Percentiles rank a stretch among this genome's conserved stretches.
phyloP scores from a whole-genome alignment of 1,140 invertebrate genomes.

The Papilio aristodemus region DNA sequence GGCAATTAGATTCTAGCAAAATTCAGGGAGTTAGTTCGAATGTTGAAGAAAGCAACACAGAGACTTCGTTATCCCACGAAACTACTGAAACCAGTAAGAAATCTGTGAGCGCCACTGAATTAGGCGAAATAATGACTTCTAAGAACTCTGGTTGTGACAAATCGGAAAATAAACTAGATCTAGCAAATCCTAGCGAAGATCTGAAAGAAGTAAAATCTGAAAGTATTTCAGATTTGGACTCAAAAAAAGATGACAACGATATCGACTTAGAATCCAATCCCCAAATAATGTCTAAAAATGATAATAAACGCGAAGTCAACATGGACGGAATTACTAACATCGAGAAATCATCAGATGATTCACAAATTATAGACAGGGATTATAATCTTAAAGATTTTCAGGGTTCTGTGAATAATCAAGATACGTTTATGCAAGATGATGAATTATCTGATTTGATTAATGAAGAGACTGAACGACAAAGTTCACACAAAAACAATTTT shows the following conservation, averaged over 20 bases:
- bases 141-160: conserved; percentile 33
- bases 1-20: conserved; percentile 58
- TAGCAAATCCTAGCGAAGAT: conserved; percentile 21
- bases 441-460: conserved; percentile 50
- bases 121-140: conserved; percentile 17
- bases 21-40: conserved; percentile 47
- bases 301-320: conserved; percentile 64
- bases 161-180: conserved; percentile 25
- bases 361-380: conserved; percentile 37
- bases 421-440: conserved; percentile 50
- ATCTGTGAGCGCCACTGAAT: conserved; percentile 35
- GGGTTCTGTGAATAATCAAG: conserved; percentile 44
- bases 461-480: conserved; percentile 40
- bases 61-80: conserved; percentile 40
- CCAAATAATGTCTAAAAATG: conserved; percentile 35
- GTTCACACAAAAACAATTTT: conserved; percentile 42
- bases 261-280: conserved; percentile 14
- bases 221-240: conserved; percentile 37
- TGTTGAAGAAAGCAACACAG: conserved; percentile 44
- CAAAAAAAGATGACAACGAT: conserved; percentile 43
- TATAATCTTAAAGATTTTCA: conserved; percentile 37
- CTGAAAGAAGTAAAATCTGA: conserved; percentile 37
- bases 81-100: conserved; percentile 46
- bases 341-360: conserved; percentile 35
- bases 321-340: conserved; percentile 38